Evolutionary conservation across 2,113 vertebrate species (phyloP).

Genomic region (Neogobius melanostomus): DNA sequence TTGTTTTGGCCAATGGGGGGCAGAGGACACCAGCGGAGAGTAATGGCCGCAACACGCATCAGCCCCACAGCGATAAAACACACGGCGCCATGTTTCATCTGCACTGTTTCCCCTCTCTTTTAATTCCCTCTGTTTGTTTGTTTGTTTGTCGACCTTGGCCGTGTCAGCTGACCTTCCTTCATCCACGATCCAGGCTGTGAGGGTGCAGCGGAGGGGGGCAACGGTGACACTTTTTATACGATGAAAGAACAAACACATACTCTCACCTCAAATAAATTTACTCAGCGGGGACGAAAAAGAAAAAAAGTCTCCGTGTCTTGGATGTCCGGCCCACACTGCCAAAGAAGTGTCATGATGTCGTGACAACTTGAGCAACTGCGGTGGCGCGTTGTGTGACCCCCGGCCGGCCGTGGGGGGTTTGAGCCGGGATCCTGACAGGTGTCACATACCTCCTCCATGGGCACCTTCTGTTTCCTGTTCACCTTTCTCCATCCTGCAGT

Average conservation of each 20-base stretch:
- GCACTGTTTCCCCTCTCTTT: slow-evolving; percentile 68
- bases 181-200: slow-evolving; percentile 48
- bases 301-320: slow-evolving; percentile 62
- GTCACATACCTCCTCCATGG: slow-evolving; percentile 78
- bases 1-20: slow-evolving; percentile 73
- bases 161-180: slow-evolving; percentile 76
- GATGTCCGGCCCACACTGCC: slow-evolving; percentile 68
- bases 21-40: slow-evolving; percentile 72
- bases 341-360: slow-evolving; percentile 75
- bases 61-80: slow-evolving; percentile 43
- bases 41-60: slow-evolving; percentile 68
- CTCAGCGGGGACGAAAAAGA: slow-evolving; percentile 36
- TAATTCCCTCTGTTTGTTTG: slow-evolving; percentile 72
- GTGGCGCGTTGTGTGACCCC: slow-evolving; percentile 71
- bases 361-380: slow-evolving; percentile 73
- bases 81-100: slow-evolving; percentile 59
- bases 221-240: slow-evolving; percentile 66
- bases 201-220: slow-evolving; percentile 13
- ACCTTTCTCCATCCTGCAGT: slow-evolving; percentile 78
- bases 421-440: slow-evolving; percentile 75
- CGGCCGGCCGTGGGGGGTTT: slow-evolving; percentile 55
- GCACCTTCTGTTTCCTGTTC: slow-evolving; percentile 77
- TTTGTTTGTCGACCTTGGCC: slow-evolving; percentile 78
- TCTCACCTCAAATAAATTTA: slow-evolving; percentile 62
- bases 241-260: slow-evolving; percentile 64